Evolutionary conservation across 2,797 vertebrate species (phyloP).

Genomic region (Eurystomus glaucurus): DNA sequence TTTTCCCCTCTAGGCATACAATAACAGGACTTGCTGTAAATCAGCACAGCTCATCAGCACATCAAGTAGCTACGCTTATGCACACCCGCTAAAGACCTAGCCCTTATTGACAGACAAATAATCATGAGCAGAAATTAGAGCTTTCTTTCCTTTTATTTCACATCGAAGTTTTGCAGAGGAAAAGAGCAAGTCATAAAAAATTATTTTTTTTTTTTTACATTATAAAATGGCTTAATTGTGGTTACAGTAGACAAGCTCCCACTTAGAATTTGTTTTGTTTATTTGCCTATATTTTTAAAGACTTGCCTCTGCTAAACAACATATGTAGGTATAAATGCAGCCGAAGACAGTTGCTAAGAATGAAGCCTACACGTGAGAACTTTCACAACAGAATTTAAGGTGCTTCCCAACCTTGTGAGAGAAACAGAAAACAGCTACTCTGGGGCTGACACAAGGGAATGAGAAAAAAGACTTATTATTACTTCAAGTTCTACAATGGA

Average conservation of each 20-base stretch:
- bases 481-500: background rate
- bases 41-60: background rate
- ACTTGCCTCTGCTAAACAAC: background rate
- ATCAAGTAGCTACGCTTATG: background rate
- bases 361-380: background rate
- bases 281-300: background rate
- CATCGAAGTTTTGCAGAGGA: background rate
- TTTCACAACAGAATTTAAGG: background rate
- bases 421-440: background rate
- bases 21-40: background rate
- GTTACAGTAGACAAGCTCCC: background rate
- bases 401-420: background rate
- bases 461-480: background rate
- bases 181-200: accelerated
- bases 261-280: background rate
- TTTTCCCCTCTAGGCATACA: background rate
- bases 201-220: background rate
- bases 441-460: background rate
- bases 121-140: background rate
- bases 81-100: background rate
- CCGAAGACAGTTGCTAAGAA: background rate
- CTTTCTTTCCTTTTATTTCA: background rate
- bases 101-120: background rate
- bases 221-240: background rate
- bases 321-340: background rate